Evolutionary conservation across 1,140 invertebrate genomes (phyloP), one percentile per base, ranked within the genome.

Genomic region (Apis cerana): DNA sequence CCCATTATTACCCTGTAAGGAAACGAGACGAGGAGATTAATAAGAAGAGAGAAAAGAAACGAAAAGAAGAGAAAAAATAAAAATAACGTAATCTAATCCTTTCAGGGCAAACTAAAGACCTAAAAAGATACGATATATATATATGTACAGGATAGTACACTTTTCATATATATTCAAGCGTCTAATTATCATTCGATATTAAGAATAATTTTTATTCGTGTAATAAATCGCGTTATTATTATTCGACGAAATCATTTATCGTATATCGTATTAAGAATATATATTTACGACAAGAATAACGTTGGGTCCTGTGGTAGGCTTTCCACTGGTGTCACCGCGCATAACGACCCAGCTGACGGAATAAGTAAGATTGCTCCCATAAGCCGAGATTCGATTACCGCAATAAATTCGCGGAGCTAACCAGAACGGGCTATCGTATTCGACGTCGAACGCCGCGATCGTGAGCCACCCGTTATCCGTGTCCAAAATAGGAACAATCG

Each of bases 381-480:
- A 99, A 69, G 96, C 96, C 75, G 97, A 96, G 69, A 98, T 91
- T 83, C 96, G 96, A 91, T 97, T 97, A 7, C 97, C 97, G 64
- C 94, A 91, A 91, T 97, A 97, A 5, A 96, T 95, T 80, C 95
- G 91, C 9, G 98, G 98, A 50, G 98, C 97, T 78, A 97, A 93
- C 98, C 98, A 99, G 93, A 98, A 99, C 90, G 97, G 98, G 67
- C 96, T 96, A 87, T 97, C 96, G 89, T 96, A 95, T 2, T 95
- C 94, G 88, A 97, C 92, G 80, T 97, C 97, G 86, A 96, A 96
- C 86, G 96, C 95, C 48, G 95, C 95, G 65, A 97, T 94, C 1
- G 95, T 95, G 21, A 96, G 87, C 83, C 94, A 94, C 52, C 95
- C 95, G 21, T 93, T 95, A 33, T 96, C 95, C 13, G 90, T 89